Base-by-base conservation (phyloP, 2,113 vertebrate species). In the Pterophyllum scalare region DNA sequence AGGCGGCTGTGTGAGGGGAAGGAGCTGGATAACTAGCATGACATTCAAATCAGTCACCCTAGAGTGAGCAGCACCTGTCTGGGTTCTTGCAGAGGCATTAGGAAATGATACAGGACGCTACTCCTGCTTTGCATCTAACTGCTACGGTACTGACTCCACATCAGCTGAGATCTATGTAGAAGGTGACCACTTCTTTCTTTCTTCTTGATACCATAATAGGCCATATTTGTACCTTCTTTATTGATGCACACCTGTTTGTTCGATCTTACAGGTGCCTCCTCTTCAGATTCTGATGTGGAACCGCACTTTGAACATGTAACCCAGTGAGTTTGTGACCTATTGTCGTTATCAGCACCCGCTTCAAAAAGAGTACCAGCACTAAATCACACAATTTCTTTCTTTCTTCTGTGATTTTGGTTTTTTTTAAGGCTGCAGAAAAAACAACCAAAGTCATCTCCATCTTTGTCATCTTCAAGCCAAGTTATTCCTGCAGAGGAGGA, bases 1-100 rank as follows among this genome's bases (percentile, higher is more conserved):
- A 99, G 98, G 92, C 99, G 98, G 98, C 99, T 98, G 77, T 99
- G 98, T 95, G 98, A 99, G 95, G 98, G 98, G 7, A 99, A 99
- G 60, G 98, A 99, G 89, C 94, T 99, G 81, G 97, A 99, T 94
- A 97, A 99, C 94, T 97, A 97, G 77, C 98, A 98, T 65, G 97
- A 99, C 78, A 96, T 99, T 84, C 98, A 99, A 75, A 97, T 98
- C 86, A 58, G 91, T 3, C n/a, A n/a, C n/a, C n/a, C n/a, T n/a
- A n/a, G n/a, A 97, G 95, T 40, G 96, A 97, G 82, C 92, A 81
- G 3, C 97, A 99, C 82, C n/a, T 97, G 97, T 0, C 38, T 99
- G 92, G n/a, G 90, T 98, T 83, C 99, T 99, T 46, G 94, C 97
- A 1, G 98, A 99, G 89, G 98, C 98, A 4, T 99, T 99, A 59